Evolutionary conservation across 2,888 invertebrate genomes (phyloP).

Genomic region (Drosophila formosana): DNA sequence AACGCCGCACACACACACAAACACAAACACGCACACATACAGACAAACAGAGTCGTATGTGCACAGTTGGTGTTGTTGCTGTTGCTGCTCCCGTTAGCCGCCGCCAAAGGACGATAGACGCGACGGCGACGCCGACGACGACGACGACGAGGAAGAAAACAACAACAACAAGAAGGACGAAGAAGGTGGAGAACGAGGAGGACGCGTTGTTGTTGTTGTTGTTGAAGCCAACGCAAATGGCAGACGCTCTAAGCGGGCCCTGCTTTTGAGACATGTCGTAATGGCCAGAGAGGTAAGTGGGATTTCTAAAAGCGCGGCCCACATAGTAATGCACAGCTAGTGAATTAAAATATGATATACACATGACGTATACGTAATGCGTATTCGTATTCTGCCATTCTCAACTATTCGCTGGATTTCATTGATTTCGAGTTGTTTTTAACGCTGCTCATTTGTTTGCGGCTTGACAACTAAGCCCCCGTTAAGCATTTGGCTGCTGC

Average conservation of each 20-base stretch:
- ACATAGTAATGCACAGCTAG: constrained; percentile 35
- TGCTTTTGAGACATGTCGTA: constrained; percentile 86
- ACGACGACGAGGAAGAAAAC: constrained; percentile 4
- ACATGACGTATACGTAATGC: constrained; percentile 1
- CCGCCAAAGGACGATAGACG: constrained; percentile 64
- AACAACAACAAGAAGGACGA: neutral
- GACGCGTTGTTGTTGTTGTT: constrained; percentile 16
- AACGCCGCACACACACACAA: constrained; percentile 32
- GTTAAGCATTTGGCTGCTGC: constrained; percentile 46
- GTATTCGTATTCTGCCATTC: neutral
- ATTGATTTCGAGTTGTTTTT: constrained; percentile 43
- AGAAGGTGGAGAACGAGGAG: constrained; percentile 30
- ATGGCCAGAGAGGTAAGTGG: constrained; percentile 86
- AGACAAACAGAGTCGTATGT: constrained; percentile 61
- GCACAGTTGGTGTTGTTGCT: constrained; percentile 62
- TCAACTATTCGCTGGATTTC: neutral
- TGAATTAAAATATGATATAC: constrained; percentile 43
- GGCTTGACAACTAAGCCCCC: constrained; percentile 62
- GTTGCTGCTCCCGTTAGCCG: constrained; percentile 66
- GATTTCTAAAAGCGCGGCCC: constrained; percentile 47
- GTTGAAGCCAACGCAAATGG: constrained; percentile 81
- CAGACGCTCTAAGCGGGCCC: constrained; percentile 84
- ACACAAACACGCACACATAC: constrained; percentile 23
- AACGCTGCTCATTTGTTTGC: constrained; percentile 47
- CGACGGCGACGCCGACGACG: constrained; percentile 56